A percentile compares a stretch with the other conserved stretches of the same genome.
Evolutionary conservation across 2,113 vertebrate species (phyloP).

Genomic region (Peromyscus leucopus): DNA sequence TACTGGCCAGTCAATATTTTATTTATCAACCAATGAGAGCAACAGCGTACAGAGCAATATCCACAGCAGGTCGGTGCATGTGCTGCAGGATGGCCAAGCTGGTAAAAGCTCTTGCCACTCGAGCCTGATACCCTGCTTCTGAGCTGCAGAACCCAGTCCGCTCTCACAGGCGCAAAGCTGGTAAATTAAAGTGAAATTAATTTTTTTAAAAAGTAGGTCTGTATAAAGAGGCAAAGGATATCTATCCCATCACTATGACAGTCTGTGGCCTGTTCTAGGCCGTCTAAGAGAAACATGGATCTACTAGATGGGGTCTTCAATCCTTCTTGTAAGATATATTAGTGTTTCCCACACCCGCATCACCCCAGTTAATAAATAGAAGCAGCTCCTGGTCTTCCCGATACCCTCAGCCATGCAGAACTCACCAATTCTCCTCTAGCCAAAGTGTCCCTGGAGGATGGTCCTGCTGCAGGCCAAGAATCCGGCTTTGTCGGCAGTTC

Average conservation of each 20-base stretch:
- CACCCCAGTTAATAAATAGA: not conserved
- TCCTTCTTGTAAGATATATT: not conserved
- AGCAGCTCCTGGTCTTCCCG: slow-evolving; percentile 45
- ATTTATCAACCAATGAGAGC: too few relatives aligned
- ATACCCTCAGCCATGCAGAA: slow-evolving; percentile 43
- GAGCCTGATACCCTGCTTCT: too few relatives aligned
- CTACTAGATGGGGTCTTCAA: not conserved
- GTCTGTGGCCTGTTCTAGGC: not conserved
- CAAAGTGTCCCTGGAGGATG: slow-evolving; percentile 69
- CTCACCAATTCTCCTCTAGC: slow-evolving; percentile 71
- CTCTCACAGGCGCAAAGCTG: not conserved
- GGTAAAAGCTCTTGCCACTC: not conserved
- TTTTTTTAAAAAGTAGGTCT: not conserved
- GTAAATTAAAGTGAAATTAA: not conserved
- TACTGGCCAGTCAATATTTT: too few relatives aligned
- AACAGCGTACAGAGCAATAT: too few relatives aligned
- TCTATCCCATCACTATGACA: not conserved
- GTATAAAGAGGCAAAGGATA: not conserved
- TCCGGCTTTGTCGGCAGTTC: slow-evolving; percentile 84
- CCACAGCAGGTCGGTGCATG: not conserved
- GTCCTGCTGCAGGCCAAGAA: slow-evolving; percentile 83
- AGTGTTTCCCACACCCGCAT: not conserved
- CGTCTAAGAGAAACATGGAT: not conserved
- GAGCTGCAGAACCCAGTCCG: not conserved
- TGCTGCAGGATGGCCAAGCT: not conserved